Conservation (phyloP, 1,140 invertebrate genomes). For the Tetraneura akinire region DNA sequence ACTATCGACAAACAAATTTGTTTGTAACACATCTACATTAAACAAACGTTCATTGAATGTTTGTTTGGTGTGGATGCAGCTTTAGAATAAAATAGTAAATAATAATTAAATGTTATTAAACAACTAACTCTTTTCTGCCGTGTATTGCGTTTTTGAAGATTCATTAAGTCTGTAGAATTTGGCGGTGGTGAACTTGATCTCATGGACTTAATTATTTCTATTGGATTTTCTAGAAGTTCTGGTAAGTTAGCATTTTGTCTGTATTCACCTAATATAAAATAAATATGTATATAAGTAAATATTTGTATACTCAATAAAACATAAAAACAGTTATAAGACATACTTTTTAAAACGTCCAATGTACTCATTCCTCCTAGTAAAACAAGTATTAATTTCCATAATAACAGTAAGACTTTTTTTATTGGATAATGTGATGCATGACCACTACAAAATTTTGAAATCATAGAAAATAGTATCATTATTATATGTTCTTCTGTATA, state of each 20-base stretch:
- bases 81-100: no score
- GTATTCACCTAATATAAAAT: constrained; percentile 64
- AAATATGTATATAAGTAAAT: not conserved
- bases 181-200: constrained; percentile 91
- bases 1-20: no score
- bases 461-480: constrained; percentile 88
- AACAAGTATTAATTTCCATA: constrained; percentile 93
- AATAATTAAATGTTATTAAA: not conserved
- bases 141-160: constrained; percentile 73
- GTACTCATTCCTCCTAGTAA: constrained; percentile 86
- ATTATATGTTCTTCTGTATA: constrained; percentile 58
- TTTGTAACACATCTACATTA: no score
- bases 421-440: constrained; percentile 94
- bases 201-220: constrained; percentile 91
- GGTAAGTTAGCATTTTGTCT: constrained; percentile 72
- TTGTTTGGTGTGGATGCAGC: no score
- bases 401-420: constrained; percentile 92
- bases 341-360: constrained; percentile 72
- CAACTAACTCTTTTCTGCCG: constrained; percentile 64
- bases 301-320: constrained; percentile 48
- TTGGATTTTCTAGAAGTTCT: constrained; percentile 84
- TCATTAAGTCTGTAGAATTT: constrained; percentile 87
- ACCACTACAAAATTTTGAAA: constrained; percentile 91
- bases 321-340: not conserved
- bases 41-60: no score